These are phyloP conservation scores for Microtus oregoni DNA, from an alignment of 2,113 vertebrate genomes.

Conservation along the genomic window DNA sequence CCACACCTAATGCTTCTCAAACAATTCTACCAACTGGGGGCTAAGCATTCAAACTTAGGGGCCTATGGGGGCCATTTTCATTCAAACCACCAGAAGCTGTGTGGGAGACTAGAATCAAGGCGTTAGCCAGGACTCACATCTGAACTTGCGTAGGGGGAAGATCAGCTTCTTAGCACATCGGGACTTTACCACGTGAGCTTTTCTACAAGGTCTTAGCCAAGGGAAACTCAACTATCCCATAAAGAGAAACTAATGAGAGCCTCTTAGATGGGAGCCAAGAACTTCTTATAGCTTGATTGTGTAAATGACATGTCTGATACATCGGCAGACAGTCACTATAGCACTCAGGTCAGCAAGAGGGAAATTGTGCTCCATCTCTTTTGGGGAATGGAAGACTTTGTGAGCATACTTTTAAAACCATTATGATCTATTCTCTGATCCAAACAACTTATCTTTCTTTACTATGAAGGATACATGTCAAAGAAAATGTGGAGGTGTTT, in stretches of 20 bases:
- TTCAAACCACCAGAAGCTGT: background rate
- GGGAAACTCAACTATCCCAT: background rate
- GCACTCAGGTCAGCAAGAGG: background rate
- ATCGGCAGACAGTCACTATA: background rate
- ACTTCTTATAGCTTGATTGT: conserved; percentile 37
- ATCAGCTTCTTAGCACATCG: background rate
- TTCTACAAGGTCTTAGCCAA: background rate
- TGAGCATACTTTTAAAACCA: background rate
- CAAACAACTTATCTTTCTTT: background rate
- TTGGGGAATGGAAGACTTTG: background rate
- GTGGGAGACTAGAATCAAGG: background rate
- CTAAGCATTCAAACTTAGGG: background rate
- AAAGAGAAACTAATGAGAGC: background rate
- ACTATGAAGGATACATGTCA: background rate
- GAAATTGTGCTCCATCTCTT: background rate
- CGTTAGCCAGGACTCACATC: background rate
- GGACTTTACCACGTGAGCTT: background rate
- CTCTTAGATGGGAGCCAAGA: background rate
- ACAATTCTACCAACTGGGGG: background rate
- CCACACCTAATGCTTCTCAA: background rate
- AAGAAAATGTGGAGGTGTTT: background rate
- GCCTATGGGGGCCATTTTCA: background rate
- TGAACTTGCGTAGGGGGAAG: background rate
- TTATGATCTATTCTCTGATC: background rate
- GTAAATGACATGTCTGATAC: background rate